Base-by-base conservation (phyloP, 1,140 invertebrate species). In the Chymomyza costata region DNA sequence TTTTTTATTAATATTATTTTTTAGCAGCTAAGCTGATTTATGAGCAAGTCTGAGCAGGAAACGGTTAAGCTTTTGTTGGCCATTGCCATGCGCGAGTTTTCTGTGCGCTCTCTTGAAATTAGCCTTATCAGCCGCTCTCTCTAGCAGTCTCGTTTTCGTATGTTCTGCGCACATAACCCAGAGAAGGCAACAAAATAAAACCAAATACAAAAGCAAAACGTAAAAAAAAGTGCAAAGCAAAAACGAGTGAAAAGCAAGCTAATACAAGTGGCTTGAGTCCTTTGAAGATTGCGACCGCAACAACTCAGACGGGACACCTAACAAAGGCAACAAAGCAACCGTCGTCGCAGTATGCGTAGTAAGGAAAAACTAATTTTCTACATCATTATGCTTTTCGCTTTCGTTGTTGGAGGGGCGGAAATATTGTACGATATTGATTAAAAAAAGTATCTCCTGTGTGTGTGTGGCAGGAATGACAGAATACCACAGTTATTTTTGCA, bases 341-440 rank as follows among this genome's bases (percentile, higher is more conserved):
- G n/a, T n/a, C n/a, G n/a, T n/a, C n/a, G n/a, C n/a, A n/a, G n/a
- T n/a, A 34, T 5, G 32, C 3, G 13, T 3, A 10, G 32, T 3
- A 13, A 13, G n/a, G n/a, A 52, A 71, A 73, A 80, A 80, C 55
- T 62, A 80, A 78, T 78, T 78, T 78, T 78, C 73, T 63, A 67
- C 73, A 64, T 67, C 66, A 78, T 78, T 78, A 73, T 67, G 50
- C 59, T 65, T 78, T 80, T 71, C 66, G 38, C 73, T 78, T 80
- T 71, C 54, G 64, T 53, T 66, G 47, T 43, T 6, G 10, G 55
- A 34, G 11, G 3, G 21, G 8, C 21, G 21, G 21, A 53, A 64
- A 55, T 31, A 40, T 25, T 60, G 10, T 10, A 30, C 7, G 35
- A 31, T 15, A 2, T 58, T 34, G 25, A 49, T 41, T 30, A 57